A percentile compares a stretch with the other conserved stretches of the same genome.
Evolutionary conservation across 2,888 invertebrate species (phyloP).

Genomic region (Pandemis heparana): DNA sequence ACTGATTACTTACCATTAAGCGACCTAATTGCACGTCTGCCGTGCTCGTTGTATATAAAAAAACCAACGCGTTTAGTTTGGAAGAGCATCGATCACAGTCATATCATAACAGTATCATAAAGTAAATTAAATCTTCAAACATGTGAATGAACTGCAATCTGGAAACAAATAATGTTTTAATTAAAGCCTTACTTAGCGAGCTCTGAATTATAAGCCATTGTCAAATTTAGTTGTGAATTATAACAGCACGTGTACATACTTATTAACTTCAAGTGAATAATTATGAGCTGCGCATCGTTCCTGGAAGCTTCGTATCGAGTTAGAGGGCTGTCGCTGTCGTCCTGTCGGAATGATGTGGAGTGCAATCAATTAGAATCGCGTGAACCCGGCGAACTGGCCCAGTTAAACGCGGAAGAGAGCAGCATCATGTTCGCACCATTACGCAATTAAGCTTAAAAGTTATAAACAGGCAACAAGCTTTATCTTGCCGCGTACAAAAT

Average conservation of each 20-base stretch:
- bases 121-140: slow-evolving; percentile 1
- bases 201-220: slow-evolving; percentile 2
- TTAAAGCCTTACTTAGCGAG: background rate
- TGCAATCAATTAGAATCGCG: slow-evolving; percentile 57
- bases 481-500: background rate
- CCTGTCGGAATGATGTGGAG: slow-evolving; percentile 46
- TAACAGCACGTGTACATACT: background rate
- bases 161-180: slow-evolving; percentile 16
- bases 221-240: slow-evolving; percentile 11
- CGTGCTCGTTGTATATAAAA: too few species aligned
- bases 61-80: background rate
- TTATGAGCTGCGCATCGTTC: slow-evolving; percentile 11
- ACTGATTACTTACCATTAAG: too few species aligned
- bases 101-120: slow-evolving; percentile 5
- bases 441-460: slow-evolving; percentile 34
- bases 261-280: slow-evolving; percentile 18
- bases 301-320: slow-evolving; percentile 10
- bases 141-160: slow-evolving; percentile 22
- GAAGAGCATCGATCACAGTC: background rate
- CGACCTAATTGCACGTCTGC: too few species aligned
- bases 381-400: slow-evolving; percentile 72
- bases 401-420: slow-evolving; percentile 70
- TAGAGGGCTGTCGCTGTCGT: slow-evolving; percentile 32
- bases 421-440: slow-evolving; percentile 46
- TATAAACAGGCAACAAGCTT: slow-evolving; percentile 40